These are phyloP conservation scores for Amaurobius ferox DNA, from an alignment of 2,888 invertebrate genomes.

Conservation along the genomic window DNA sequence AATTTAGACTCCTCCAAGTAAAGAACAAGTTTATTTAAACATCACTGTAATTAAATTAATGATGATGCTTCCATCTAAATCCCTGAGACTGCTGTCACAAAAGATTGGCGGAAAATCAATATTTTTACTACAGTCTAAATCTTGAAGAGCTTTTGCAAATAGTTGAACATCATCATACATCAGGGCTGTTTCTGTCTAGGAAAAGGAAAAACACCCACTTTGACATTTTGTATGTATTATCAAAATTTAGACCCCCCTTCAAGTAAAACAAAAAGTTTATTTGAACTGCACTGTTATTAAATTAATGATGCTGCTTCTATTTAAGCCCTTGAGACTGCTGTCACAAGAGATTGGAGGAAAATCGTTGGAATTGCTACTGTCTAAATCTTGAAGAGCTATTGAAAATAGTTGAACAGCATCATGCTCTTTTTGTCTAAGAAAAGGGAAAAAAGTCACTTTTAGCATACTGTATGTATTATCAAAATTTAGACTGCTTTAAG, in stretches of 20 bases:
- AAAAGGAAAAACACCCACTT: conserved; percentile 22
- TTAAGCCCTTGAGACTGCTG: conserved; percentile 83
- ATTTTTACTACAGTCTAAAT: conserved; percentile 86
- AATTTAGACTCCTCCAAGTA: background rate
- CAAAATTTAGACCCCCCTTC: background rate
- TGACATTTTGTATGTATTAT: background rate
- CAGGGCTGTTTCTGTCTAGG: conserved; percentile 94
- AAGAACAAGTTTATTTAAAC: too few relatives aligned
- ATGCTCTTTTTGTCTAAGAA: conserved; percentile 96
- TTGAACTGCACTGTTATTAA: too few relatives aligned
- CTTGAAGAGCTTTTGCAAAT: conserved; percentile 93
- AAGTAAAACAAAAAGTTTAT: too few relatives aligned
- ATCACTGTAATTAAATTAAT: too few relatives aligned
- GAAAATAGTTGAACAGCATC: conserved; percentile 96
- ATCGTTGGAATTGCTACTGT: conserved; percentile 82
- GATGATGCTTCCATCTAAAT: too few relatives aligned
- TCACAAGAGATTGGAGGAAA: conserved; percentile 74
- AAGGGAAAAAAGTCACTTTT: conserved; percentile 14
- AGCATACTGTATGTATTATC: background rate
- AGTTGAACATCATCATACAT: conserved; percentile 98
- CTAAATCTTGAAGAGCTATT: conserved; percentile 92
- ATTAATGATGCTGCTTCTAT: too few relatives aligned
- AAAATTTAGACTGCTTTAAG: background rate
- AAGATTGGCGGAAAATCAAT: conserved; percentile 74
- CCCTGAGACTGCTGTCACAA: conserved; percentile 78